Evolutionary conservation across 2,888 invertebrate species (phyloP), one percentile per base, ranked within the genome.

Genomic region (Trissonchulus sp.): DNA sequence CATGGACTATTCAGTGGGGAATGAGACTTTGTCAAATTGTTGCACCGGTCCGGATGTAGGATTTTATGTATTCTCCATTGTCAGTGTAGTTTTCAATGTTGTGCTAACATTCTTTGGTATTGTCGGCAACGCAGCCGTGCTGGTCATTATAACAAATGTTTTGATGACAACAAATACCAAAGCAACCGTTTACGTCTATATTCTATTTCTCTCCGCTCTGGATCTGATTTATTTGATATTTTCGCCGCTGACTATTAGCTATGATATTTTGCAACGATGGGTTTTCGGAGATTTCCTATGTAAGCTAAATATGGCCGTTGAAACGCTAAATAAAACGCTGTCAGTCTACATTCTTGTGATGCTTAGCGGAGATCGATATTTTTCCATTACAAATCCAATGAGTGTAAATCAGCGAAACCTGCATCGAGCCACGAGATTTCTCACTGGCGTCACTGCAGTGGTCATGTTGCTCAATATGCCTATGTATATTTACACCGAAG

Each of bases 301-400:
- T 62, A 38, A 72, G 37, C 15, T 77, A 30, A 15, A 23, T 37
- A 68, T 33, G 60, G 60, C 34, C 23, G 37, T 38, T 34, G 77
- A 77, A 37, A 73, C 69, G 1, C 48, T 77, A 28, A 77, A 77
- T 73, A 75, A 76, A 38, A 74, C 74, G 2, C 48, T 77, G 38
- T 73, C 76, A 28, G 36, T 77, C n/a, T 77, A 76, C 48, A 15
- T 76, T 30, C 68, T 77, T 33, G 76, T 76, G 1, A 35, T 76
- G 8, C 73, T 77, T 35, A 69, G 69, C 62, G 76, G 60, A 33
- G 77, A 77, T 63, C 77, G 77, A 23, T 77, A 77, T 71, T 30
- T 76, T 37, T 75, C 77, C 48, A 62, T 75, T 23, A 72, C 72
- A 30, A 37, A 68, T n/a, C 73, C 77, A 28, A 77, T 72, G 71